Base-by-base conservation (phyloP, 2,113 vertebrate genomes). In the Buteo buteo region DNA sequence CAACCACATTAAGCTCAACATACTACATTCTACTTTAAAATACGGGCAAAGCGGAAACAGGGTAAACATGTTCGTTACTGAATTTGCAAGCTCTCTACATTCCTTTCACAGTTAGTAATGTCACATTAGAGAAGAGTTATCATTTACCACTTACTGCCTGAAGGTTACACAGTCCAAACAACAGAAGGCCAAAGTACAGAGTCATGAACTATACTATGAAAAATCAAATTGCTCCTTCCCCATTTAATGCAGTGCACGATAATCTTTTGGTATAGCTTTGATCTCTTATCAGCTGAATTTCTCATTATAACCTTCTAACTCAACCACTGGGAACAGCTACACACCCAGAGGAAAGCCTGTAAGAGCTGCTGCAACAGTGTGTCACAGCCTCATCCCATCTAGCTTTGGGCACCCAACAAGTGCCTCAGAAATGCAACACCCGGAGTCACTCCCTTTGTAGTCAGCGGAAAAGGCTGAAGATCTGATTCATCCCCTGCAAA, bases 91-190 rank as follows among this genome's bases (percentile, higher is more conserved):
- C 90, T 91, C 86, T 83, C 91, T 89, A 22, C 94, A 93, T 92
- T 97, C 96, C 92, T 96, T 64, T 91, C 52, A 4, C 22, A 55
- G 76, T 38, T 85, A 11, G 66, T 93, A 94, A 97, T 90, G 77
- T 81, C 94, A 79, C 93, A 71, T 77, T 49, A 70, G 81, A 83
- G 93, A 93, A 81, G 90, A 93, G 88, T 96, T 95, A 92, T 92
- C 94, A 52, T 95, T 93, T 88, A 78, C 91, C 90, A 55, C 94
- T 91, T 54, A 82, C 62, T 70, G 93, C 95, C 88, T 94, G 90
- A 88, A 96, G 90, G 94, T 95, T 94, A 91, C 89, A 67, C 91
- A 88, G 73, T 70, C 90, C 83, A 93, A 96, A 97, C 90, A 96
- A 52, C 66, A 72, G 21, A 3, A 65, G 88, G 91, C 91, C 93